Conservation (phyloP, 2,888 invertebrate genomes). For the Tortricodes alternella region DNA sequence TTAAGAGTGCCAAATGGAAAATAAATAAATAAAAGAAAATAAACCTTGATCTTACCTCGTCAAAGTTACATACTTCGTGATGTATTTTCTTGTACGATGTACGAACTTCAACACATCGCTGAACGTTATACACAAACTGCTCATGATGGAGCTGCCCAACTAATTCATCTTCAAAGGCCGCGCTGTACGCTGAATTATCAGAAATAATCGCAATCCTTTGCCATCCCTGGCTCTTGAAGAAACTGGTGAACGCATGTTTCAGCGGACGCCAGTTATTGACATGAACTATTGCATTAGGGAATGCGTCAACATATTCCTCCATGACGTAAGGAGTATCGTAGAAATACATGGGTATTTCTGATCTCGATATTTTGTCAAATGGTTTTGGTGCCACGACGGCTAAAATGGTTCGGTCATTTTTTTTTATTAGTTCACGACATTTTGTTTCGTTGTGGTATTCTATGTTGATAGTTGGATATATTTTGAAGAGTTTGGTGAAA, state of each 20-base stretch:
- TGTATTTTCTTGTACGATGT: no score
- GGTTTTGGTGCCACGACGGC: slow-evolving; percentile 16
- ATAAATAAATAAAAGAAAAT: neutral
- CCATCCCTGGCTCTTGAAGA: slow-evolving; percentile 3
- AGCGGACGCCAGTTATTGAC: slow-evolving; percentile 7
- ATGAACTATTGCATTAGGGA: neutral
- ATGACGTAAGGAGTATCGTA: neutral
- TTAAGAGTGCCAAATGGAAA: no score
- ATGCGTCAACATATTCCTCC: neutral
- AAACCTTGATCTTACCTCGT: slow-evolving; percentile 35
- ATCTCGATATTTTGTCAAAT: neutral
- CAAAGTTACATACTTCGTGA: slow-evolving; percentile 36
- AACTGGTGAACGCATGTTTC: slow-evolving; percentile 9
- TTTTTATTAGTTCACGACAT: neutral
- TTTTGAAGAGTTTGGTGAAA: neutral
- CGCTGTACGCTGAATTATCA: slow-evolving; percentile 15
- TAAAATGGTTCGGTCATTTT: neutral
- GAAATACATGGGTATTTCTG: slow-evolving; percentile 11
- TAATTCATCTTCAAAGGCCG: slow-evolving; percentile 8
- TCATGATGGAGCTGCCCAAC: slow-evolving; percentile 1
- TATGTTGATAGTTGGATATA: slow-evolving; percentile 2
- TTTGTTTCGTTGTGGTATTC: neutral
- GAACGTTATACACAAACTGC: slow-evolving; percentile 1
- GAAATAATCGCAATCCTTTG: slow-evolving; percentile 13
- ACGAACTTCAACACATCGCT: neutral